Base-by-base conservation (phyloP, 2,797 vertebrate species). In the Antennarius maculatus region DNA sequence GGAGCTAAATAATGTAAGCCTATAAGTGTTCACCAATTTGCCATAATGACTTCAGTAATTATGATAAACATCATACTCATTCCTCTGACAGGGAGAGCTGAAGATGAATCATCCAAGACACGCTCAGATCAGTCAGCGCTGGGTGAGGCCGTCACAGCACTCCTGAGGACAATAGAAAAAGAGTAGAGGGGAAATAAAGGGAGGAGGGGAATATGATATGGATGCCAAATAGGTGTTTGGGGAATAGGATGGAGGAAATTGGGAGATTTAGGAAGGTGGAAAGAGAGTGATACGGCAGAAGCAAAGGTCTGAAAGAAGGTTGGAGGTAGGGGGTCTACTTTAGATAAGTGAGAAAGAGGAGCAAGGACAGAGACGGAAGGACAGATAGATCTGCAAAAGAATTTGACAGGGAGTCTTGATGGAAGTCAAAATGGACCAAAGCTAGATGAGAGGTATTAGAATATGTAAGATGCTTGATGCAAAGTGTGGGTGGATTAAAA, bases 31-130 rank as follows among this genome's bases (percentile, higher is more conserved):
- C 56, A 54, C 76, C 82, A 85, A 80, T 87, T 86, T 85, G 59
- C 72, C 49, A 37, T 87, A 87, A 90, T 82, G 79, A 81, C 61
- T 80, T 76, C 59, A 65, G 39, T 78, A 82, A 86, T 86, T 76
- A 86, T 84, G 69, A 80, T 85, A 79, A 86, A 87, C 80, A 89
- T 85, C 79, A 64, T 47, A 3, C 46, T 57, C 74, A 89, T 81
- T 85, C 48, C 71, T 72, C 53, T 9, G 28, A 62, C 57, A 65
- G 62, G 69, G 54, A 67, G 65, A 74, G 48, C 61, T 29, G 62
- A 69, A 66, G 70, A 75, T 81, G 80, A 86, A 82, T 88, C 81
- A 88, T 54, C 52, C 79, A 66, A 70, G 72, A 49, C 67, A 59
- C 69, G 57, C 81, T 80, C 76, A 55, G 79, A 65, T 79, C 73